These are phyloP conservation scores for Tetramorium simillimum DNA, from an alignment of 1,140 invertebrate genomes.

Conservation along the genomic window DNA sequence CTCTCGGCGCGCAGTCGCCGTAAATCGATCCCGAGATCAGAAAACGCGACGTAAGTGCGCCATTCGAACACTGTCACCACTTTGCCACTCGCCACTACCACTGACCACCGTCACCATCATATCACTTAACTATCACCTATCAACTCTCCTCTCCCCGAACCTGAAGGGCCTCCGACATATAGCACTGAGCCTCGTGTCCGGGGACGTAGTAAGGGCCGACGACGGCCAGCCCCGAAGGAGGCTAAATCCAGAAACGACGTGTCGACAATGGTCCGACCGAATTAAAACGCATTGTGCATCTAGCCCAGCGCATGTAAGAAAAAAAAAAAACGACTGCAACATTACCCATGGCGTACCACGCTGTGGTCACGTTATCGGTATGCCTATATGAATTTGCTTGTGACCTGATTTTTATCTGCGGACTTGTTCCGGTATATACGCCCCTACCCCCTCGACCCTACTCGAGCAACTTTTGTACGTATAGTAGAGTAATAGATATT, in stretches of 20 bases:
- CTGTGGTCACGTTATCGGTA: slow-evolving; percentile 76
- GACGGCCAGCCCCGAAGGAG: slow-evolving; percentile 85
- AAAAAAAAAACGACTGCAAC: slow-evolving; percentile 69
- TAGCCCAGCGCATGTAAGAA: slow-evolving; percentile 84
- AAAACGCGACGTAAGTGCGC: slow-evolving; percentile 63
- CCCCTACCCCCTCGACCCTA: background rate
- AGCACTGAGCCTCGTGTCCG: slow-evolving; percentile 87
- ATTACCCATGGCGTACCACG: slow-evolving; percentile 61
- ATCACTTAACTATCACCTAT: slow-evolving; percentile 52
- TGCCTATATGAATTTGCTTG: slow-evolving; percentile 66
- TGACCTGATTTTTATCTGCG: slow-evolving; percentile 29
- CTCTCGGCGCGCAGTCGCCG: background rate
- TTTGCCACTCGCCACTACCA: slow-evolving; percentile 66
- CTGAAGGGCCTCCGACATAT: slow-evolving; percentile 85
- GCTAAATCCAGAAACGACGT: slow-evolving; percentile 81
- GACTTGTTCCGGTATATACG: slow-evolving; percentile 12
- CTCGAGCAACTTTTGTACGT: slow-evolving; percentile 35
- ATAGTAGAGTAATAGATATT: slow-evolving; percentile 38
- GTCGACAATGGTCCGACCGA: slow-evolving; percentile 80
- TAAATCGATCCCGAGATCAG: slow-evolving; percentile 34
- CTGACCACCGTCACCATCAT: slow-evolving; percentile 16
- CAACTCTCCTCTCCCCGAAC: slow-evolving; percentile 5
- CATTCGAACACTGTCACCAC: slow-evolving; percentile 64
- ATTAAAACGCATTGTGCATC: slow-evolving; percentile 87
- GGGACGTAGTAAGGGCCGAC: slow-evolving; percentile 86